phyloP scores from a whole-genome alignment of 2,797 vertebrate genomes.

The Gallinago solitaria region DNA sequence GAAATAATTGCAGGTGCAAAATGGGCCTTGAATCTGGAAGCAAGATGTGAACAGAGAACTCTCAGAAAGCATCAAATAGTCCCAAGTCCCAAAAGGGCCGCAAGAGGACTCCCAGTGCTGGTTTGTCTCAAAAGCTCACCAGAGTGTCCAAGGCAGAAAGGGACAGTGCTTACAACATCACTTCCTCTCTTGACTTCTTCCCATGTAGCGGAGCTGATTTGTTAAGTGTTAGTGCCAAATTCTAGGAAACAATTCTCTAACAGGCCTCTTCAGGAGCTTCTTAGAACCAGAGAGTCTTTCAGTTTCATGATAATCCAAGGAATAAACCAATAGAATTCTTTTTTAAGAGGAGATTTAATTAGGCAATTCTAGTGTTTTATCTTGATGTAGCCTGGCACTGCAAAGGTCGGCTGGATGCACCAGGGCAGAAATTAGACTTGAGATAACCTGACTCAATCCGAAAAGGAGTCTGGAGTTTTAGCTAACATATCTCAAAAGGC shows the following conservation, averaged over 20 bases:
- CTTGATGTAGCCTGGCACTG: not conserved
- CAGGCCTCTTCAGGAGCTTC: not conserved
- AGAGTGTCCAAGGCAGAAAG: not conserved
- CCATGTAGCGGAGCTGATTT: not conserved
- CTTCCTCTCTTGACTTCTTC: not conserved
- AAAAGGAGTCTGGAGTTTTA: not conserved
- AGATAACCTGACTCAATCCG: not conserved
- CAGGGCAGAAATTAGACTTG: not conserved
- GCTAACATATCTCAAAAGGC: not conserved
- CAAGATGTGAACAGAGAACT: not conserved
- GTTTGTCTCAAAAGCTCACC: not conserved
- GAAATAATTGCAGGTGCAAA: not conserved
- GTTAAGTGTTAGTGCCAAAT: not conserved
- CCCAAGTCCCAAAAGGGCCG: not conserved
- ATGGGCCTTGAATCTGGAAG: not conserved
- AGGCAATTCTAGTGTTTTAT: not conserved
- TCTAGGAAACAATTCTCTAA: not conserved
- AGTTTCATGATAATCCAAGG: not conserved
- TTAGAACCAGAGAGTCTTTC: not conserved
- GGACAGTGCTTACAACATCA: not conserved
- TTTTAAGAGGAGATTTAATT: not conserved
- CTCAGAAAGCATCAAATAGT: not conserved
- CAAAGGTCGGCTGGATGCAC: not conserved
- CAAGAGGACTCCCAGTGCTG: not conserved
- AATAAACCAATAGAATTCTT: not conserved